These are phyloP conservation scores for Dolomedes plantarius DNA, from an alignment of 2,888 invertebrate species.

Conservation along the genomic window DNA sequence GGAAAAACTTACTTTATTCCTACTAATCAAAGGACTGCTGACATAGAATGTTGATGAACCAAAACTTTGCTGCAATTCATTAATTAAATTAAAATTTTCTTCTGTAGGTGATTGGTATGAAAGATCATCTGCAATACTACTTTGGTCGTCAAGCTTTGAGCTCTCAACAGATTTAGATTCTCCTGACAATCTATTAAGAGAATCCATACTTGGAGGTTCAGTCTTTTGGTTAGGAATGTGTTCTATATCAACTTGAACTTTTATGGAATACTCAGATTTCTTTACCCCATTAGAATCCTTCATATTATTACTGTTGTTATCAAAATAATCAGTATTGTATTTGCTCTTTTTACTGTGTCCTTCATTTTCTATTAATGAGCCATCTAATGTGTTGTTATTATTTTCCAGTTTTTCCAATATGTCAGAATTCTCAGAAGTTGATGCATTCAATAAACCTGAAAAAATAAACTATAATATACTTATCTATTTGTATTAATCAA, in stretches of 20 bases:
- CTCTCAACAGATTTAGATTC: background rate
- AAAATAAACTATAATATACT: background rate
- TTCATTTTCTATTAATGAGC: background rate
- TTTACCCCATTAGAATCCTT: background rate
- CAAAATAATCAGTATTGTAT: too few relatives aligned
- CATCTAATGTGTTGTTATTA: slow-evolving; percentile 24
- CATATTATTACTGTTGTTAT: too few relatives aligned
- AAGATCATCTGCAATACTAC: background rate
- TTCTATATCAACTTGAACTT: slow-evolving; percentile 20
- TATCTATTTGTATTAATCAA: too few relatives aligned
- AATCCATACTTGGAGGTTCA: background rate
- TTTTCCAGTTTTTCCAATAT: slow-evolving; percentile 8
- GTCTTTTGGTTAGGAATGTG: background rate
- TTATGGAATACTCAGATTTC: background rate
- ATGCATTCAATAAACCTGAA: background rate
- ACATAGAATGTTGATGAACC: slow-evolving; percentile 59
- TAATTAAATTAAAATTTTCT: slow-evolving; percentile 19
- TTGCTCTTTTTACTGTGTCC: background rate
- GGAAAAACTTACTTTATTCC: slow-evolving; percentile 39
- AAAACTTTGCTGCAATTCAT: slow-evolving; percentile 37
- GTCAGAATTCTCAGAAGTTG: background rate
- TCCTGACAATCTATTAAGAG: background rate
- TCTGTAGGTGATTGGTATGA: slow-evolving; percentile 6
- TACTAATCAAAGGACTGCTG: slow-evolving; percentile 40
- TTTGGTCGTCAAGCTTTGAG: slow-evolving; percentile 10